Evolutionary conservation across 1,140 invertebrate species (phyloP).

Genomic region (Drosophila bocqueti): DNA sequence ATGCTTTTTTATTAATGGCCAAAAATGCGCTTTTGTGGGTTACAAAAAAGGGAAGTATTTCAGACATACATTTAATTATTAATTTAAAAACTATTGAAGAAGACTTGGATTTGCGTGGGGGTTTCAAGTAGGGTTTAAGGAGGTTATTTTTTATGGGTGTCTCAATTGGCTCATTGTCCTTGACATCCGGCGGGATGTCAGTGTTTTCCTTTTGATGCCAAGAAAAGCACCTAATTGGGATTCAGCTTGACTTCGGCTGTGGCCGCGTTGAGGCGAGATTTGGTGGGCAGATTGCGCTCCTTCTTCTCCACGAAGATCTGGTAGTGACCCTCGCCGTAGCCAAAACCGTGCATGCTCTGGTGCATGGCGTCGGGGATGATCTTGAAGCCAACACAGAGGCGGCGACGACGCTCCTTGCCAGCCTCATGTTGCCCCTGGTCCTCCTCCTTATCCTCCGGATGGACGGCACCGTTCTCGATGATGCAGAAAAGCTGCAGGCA

Average conservation of each 20-base stretch:
- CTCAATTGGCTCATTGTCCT: constrained; percentile 63
- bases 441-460: constrained; percentile 26
- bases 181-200: constrained; percentile 29
- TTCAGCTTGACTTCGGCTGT: constrained; percentile 80
- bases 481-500: constrained; percentile 76
- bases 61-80: constrained; percentile 38
- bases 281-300: constrained; percentile 74
- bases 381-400: constrained; percentile 54
- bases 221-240: constrained; percentile 70
- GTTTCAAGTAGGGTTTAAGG: too few species aligned
- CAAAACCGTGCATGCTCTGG: constrained; percentile 77
- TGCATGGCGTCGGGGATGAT: constrained; percentile 71
- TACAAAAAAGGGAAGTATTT: constrained; percentile 23
- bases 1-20: constrained; percentile 56
- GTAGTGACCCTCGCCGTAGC: constrained; percentile 78
- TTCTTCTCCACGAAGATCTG: constrained; percentile 82
- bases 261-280: constrained; percentile 76
- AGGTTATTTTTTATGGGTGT: constrained; percentile 21
- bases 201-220: not conserved
- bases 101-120: constrained; percentile 28
- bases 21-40: constrained; percentile 41
- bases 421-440: constrained; percentile 18
- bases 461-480: constrained; percentile 64
- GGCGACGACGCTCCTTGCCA: constrained; percentile 33
- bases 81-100: constrained; percentile 44